Base-by-base conservation (phyloP, 2,888 invertebrate species). In the Ceriagrion tenellum region DNA sequence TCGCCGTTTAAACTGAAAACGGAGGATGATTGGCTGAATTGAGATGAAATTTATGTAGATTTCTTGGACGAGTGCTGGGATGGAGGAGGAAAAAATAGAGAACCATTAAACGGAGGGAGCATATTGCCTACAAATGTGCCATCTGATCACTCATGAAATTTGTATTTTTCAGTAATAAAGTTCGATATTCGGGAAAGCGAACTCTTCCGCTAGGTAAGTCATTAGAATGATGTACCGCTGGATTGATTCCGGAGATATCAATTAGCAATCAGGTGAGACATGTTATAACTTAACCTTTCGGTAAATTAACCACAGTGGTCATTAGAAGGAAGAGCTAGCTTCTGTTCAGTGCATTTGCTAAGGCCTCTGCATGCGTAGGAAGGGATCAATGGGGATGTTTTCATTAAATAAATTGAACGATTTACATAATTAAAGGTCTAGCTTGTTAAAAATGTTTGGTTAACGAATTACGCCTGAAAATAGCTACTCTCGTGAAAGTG, bases 31-130 rank as follows among this genome's bases (percentile, higher is more conserved):
- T 89, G 55, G 89, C 12, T 55, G 55, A 55, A 89, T 89, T 89
- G 47, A 55, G 55, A 47, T 20, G 89, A 35, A 89, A 89, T 89
- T 89, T n/a, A 89, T 89, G 81, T 81, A 81, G 81, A 81, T 81
- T 81, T 35, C 12, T 13, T 13, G 81, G 81, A 23, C 8, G 35
- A 81, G 16, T 16, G 81, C 12, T 35, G n/a, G 26, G 88, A 10
- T 88, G 23, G 40, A 4, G n/a, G 47, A 55, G 55, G 23, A 55
- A 89, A 88, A 47, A 55, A 13, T 40, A 26, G 55, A 55, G n/a
- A 55, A 40, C 55, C 47, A 4, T n/a, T 26, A 3, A 55, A 55
- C 16, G 55, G n/a, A n/a, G 35, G 26, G n/a, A 89, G 55, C 18
- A 55, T 26, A 26, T 55, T 40, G 26, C 40, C 47, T 40, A 12